phyloP scores from a whole-genome alignment of 2,797 vertebrate species.

The Squalus acanthias region DNA sequence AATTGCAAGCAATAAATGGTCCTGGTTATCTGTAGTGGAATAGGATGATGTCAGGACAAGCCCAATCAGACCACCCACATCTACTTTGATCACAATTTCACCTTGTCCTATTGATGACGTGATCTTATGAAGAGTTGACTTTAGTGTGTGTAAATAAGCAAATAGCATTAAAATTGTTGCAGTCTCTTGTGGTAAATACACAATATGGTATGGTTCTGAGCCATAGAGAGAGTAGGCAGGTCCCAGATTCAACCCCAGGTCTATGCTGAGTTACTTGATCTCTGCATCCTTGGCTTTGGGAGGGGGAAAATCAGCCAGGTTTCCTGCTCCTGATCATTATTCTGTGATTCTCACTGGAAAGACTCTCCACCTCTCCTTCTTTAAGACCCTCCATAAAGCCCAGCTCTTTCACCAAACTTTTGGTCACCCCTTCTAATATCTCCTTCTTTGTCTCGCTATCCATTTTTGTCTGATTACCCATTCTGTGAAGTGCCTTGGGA shows the following conservation, averaged over 20 bases:
- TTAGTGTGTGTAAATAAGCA: background rate
- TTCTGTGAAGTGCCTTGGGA: background rate
- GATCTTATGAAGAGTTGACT: background rate
- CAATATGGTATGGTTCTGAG: background rate
- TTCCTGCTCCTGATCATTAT: background rate
- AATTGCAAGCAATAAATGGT: slow-evolving; percentile 16
- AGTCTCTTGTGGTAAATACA: background rate
- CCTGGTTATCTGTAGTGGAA: background rate
- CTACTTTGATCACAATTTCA: background rate
- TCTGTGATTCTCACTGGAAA: background rate
- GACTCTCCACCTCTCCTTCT: background rate
- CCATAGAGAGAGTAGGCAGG: background rate
- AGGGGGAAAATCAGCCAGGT: background rate
- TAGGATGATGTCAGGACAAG: background rate
- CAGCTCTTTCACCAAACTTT: background rate
- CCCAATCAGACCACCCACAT: background rate
- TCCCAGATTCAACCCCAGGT: background rate
- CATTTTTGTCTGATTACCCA: background rate
- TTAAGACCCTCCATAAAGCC: background rate
- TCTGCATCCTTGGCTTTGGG: background rate
- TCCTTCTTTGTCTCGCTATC: background rate
- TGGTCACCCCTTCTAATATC: background rate
- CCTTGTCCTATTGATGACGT: background rate
- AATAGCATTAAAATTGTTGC: background rate
- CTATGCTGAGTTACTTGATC: background rate